Percentiles rank a stretch among this genome's conserved stretches.
Evolutionary conservation across 92 coral and sea anemone genomes (phyloP).

Genomic region (Palythoa grandiflora): DNA sequence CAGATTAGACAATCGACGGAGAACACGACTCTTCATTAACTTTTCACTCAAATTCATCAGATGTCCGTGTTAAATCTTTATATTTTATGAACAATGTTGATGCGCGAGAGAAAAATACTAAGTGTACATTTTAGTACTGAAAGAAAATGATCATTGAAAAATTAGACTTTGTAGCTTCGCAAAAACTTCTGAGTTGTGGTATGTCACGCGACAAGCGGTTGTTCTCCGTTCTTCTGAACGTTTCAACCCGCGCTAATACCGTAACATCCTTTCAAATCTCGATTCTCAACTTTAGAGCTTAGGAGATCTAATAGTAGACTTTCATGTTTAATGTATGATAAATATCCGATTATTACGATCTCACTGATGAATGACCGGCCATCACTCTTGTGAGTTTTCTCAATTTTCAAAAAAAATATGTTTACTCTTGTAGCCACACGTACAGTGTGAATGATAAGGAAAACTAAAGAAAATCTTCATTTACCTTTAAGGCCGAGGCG

Average conservation of each 20-base stretch:
- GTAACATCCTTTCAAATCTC: neutral
- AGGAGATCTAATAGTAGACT: neutral
- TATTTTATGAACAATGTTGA: neutral
- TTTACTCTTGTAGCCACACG: neutral
- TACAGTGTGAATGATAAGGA: slow-evolving; percentile 2
- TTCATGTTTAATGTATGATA: neutral
- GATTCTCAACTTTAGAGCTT: neutral
- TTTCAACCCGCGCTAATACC: slow-evolving; percentile 1
- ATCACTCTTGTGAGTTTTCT: neutral
- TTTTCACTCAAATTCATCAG: neutral
- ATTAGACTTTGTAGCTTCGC: neutral
- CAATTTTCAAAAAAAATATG: neutral
- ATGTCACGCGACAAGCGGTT: slow-evolving; percentile 42
- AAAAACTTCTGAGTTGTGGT: neutral
- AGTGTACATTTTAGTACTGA: neutral
- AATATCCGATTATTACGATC: neutral
- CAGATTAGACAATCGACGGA: neutral
- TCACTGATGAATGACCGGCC: neutral
- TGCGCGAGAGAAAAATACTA: neutral
- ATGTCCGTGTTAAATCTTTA: neutral
- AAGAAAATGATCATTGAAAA: neutral
- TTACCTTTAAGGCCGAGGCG: slow-evolving; percentile 90
- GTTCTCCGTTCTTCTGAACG: neutral
- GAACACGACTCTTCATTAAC: neutral
- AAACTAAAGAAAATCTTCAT: neutral